Evolutionary conservation across 2,888 invertebrate species (phyloP).

Genomic region (Phytoseiulus persimilis): DNA sequence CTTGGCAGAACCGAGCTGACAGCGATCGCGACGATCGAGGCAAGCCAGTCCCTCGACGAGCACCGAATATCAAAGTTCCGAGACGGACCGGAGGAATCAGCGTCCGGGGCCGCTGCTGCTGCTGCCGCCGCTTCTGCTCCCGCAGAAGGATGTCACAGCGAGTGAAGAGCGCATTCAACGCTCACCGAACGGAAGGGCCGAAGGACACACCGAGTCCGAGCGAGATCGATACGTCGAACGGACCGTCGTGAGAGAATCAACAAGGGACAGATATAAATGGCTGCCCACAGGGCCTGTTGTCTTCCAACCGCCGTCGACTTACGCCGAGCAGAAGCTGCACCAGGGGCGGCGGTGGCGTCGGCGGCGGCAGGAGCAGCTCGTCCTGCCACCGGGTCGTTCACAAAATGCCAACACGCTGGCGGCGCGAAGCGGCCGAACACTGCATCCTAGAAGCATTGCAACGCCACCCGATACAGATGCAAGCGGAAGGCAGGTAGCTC

Average conservation of each 20-base stretch:
- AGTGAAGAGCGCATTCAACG: background rate
- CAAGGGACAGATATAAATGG: background rate
- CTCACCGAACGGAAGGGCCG: background rate
- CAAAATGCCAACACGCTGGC: background rate
- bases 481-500: background rate
- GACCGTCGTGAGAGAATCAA: conserved; percentile 5
- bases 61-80: too few species aligned
- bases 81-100: background rate
- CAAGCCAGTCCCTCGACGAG: too few species aligned
- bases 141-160: background rate
- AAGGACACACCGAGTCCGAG: background rate
- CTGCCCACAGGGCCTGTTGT: background rate
- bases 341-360: background rate
- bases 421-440: background rate
- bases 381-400: background rate
- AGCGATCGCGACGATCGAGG: background rate
- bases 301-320: background rate
- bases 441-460: background rate
- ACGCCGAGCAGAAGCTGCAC: background rate
- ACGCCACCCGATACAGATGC: background rate
- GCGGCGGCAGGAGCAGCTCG: background rate
- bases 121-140: too few species aligned
- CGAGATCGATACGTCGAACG: background rate
- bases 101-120: background rate
- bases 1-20: background rate